phyloP scores from a whole-genome alignment of 2,113 vertebrate species.

The Ptilorrhoa leucosticta region DNA sequence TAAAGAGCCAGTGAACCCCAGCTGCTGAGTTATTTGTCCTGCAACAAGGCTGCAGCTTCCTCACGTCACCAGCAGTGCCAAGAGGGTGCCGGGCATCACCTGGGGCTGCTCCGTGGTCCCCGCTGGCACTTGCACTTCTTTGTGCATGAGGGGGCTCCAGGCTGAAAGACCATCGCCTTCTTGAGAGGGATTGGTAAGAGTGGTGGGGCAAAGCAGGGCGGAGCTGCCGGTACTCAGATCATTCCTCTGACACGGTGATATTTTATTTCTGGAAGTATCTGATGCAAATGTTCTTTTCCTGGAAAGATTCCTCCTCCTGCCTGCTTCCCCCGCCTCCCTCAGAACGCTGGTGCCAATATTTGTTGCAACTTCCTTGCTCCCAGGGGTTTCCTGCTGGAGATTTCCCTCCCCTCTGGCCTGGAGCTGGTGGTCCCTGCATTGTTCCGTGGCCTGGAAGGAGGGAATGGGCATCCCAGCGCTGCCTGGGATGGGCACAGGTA shows the following conservation, averaged over 20 bases:
- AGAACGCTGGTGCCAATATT: background rate
- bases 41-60: background rate
- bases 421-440: background rate
- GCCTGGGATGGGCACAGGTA: accelerated
- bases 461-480: background rate
- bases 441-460: background rate
- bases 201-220: background rate
- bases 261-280: slow-evolving; percentile 57
- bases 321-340: background rate
- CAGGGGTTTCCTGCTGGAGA: background rate
- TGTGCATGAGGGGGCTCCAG: background rate
- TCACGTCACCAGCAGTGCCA: background rate
- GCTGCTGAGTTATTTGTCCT: background rate
- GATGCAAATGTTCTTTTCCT: slow-evolving; percentile 42
- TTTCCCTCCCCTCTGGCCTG: background rate
- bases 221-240: background rate
- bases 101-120: background rate
- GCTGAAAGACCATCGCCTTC: background rate
- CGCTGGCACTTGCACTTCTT: accelerated
- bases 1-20: background rate
- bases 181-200: background rate
- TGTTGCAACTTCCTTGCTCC: slow-evolving; percentile 24
- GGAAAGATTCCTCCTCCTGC: slow-evolving; percentile 23
- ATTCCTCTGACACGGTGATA: background rate
- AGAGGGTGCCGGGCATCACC: background rate